Conservation (phyloP, 2,888 invertebrate species). For the Neocrepidodera transversa region DNA sequence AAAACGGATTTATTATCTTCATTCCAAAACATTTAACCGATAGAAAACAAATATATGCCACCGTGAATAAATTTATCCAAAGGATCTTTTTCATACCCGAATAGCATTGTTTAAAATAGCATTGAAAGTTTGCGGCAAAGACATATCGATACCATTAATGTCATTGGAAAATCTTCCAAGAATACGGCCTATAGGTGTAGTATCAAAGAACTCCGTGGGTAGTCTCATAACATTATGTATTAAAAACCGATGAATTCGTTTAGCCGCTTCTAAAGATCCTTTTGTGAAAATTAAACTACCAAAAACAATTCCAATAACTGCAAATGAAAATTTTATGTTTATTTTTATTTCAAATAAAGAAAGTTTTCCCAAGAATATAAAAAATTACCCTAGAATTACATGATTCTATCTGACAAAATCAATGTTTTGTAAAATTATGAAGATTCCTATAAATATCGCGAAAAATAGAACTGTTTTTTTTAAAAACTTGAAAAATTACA, state of each 20-base stretch:
- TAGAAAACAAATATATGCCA: no score
- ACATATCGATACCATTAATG: conserved; percentile 73
- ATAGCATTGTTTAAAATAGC: conserved; percentile 23
- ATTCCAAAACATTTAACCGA: no score
- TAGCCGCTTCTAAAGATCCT: conserved; percentile 64
- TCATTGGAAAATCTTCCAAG: conserved; percentile 78
- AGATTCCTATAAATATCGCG: no score
- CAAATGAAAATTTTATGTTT: conserved; percentile 51
- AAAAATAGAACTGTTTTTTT: no score
- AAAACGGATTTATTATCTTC: no score
- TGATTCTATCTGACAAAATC: no score
- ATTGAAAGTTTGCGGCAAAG: conserved; percentile 57
- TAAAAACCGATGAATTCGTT: conserved; percentile 66
- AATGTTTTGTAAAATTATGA: no score
- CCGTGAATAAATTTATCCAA: no score
- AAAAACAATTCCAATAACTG: conserved; percentile 63
- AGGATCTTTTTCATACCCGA: conserved; percentile 37
- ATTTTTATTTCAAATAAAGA: no score
- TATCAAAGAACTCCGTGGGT: conserved; percentile 79
- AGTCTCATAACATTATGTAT: conserved; percentile 69
- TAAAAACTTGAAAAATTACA: no score
- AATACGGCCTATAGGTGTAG: conserved; percentile 78
- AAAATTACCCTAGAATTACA: not conserved
- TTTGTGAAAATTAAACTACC: conserved; percentile 60
- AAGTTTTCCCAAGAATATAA: not conserved